Evolutionary conservation across 1,140 invertebrate genomes (phyloP).

Genomic region (Oncopeltus fasciatus): DNA sequence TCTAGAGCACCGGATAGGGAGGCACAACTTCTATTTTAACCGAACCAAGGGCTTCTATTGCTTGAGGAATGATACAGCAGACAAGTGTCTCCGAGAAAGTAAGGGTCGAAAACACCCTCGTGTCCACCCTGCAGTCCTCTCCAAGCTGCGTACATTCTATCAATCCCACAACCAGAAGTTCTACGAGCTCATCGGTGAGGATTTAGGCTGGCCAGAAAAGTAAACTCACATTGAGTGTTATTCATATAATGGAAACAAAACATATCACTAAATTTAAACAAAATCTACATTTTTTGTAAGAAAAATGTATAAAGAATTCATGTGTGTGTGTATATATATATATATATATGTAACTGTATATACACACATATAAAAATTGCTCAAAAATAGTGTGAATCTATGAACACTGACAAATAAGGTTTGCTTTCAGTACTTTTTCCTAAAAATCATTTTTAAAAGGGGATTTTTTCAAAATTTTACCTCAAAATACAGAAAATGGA

Average conservation of each 20-base stretch:
- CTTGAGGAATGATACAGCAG: conserved; percentile 60
- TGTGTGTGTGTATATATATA: too few relatives aligned
- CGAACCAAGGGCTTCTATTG: conserved; percentile 95
- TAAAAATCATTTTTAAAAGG: too few relatives aligned
- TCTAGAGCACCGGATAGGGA: conserved; percentile 57
- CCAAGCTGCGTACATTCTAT: conserved; percentile 60
- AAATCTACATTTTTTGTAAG: not conserved
- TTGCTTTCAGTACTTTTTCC: too few relatives aligned
- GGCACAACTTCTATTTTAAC: conserved; percentile 93
- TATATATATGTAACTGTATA: too few relatives aligned
- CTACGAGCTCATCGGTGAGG: conserved; percentile 81
- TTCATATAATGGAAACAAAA: not conserved
- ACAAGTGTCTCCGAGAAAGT: conserved; percentile 84
- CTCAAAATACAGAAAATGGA: too few relatives aligned
- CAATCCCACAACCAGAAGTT: conserved; percentile 89
- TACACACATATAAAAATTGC: not conserved
- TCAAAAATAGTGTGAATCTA: conserved; percentile 2
- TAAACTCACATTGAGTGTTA: conserved; percentile 28
- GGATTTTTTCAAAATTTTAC: too few relatives aligned
- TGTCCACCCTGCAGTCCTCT: conserved; percentile 68
- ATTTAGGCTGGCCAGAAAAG: conserved; percentile 80
- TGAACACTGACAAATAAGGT: not conserved
- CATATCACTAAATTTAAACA: too few relatives aligned
- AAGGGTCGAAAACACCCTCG: conserved; percentile 87
- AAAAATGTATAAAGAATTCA: not conserved